Base-by-base conservation (phyloP, 53 echinoderm and acorn worm genomes). In the Crossaster papposus region DNA sequence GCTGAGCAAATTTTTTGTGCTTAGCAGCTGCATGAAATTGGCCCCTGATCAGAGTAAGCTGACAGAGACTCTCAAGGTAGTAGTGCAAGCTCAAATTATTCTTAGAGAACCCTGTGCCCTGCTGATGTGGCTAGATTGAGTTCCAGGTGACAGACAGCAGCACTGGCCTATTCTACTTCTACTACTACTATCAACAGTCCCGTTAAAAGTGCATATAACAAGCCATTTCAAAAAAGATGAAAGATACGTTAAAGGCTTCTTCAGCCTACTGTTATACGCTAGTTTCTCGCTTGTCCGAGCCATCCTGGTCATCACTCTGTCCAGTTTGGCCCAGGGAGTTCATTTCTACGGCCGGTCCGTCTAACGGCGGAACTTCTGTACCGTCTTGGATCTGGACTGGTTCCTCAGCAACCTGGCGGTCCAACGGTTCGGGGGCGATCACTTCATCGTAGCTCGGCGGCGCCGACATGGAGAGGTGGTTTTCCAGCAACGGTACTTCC, bases 281-380 rank as follows among this genome's bases (percentile, higher is more conserved):
- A 18, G 94, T 94, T 81, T 94, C 94, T 64, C 89, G 51, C 64
- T 94, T 94, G 37, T 94, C 94, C 26, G 90, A 82, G 51, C 85
- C 85, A 11, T 85, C 85, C 55, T 87, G 76, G 24, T 87, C 87
- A 37, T 87, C 87, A 37, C 87, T 87, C 1, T 76, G 87, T 2
- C 37, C 87, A 33, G 84, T 72, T 72, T 87, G 87, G 63, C 77
- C 77, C 13, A 87, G 37, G 14, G 87, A 87, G 87, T 87, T 77
- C 77, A 77, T 87, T 75, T 76, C 62, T 75, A 76, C 55, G 3
- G 75, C 87, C 20, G 77, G 63, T 37, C 37, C 77, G 23, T 87
- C 87, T 0, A 85, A 52, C 30, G 29, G 72, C 24, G 85, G 51
- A n/a, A 24, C 83, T 24, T 72, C 73, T 2, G 29, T 54, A 18